Evolutionary conservation across 2,113 vertebrate species (phyloP).

Genomic region (Notiomystis cincta): DNA sequence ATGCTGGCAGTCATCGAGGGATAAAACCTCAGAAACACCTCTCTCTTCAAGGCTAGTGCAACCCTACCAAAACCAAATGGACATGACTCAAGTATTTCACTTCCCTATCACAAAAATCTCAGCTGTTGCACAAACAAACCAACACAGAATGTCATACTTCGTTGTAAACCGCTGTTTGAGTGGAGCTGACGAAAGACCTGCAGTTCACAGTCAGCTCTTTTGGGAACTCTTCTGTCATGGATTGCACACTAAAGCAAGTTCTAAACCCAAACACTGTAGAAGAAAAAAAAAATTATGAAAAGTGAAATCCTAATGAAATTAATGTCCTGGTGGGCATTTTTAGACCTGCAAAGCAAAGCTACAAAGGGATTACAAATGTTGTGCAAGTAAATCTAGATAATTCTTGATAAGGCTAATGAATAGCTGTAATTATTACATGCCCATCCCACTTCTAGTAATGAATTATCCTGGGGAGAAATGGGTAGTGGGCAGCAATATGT

Average conservation of each 20-base stretch:
- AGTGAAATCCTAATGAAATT: background rate
- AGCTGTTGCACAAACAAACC: background rate
- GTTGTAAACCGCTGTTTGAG: rapidly evolving
- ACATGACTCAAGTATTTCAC: background rate
- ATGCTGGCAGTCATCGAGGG: background rate
- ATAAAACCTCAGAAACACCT: background rate
- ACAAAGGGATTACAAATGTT: background rate
- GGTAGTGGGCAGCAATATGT: background rate
- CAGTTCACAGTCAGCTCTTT: background rate
- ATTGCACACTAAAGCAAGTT: background rate
- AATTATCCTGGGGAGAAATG: background rate
- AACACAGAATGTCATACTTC: background rate
- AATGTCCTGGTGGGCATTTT: background rate
- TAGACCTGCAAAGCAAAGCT: background rate
- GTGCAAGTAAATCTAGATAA: background rate
- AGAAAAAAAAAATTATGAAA: background rate
- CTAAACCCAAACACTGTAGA: background rate
- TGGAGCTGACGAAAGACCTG: background rate
- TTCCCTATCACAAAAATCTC: background rate
- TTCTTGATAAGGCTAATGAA: background rate
- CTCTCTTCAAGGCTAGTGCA: background rate
- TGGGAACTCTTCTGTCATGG: background rate
- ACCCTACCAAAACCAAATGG: background rate
- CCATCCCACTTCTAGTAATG: background rate
- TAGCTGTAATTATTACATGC: background rate